Evolutionary conservation across 2,113 vertebrate species (phyloP), one percentile per base, ranked within the genome.

Genomic region (Heteronetta atricapilla): DNA sequence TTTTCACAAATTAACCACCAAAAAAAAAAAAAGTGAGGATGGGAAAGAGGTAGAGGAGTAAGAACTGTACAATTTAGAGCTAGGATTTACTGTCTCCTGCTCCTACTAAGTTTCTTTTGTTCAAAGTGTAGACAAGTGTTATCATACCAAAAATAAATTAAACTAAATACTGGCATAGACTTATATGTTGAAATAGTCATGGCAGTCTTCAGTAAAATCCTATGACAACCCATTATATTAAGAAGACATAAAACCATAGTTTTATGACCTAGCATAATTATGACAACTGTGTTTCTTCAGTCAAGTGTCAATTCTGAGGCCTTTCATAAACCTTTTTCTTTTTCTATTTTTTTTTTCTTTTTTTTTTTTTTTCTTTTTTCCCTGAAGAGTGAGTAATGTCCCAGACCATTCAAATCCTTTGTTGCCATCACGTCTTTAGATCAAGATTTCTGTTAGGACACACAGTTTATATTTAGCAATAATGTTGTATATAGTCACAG

Each of bases 371-470:
- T 50, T 34, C 64, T 42, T 44, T 42, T 12, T 33, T 21, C 74
- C 73, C 31, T 42, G 3, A 81, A 36, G 48, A 85, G 60, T 93
- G 91, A 97, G 94, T 90, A 72, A 93, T 86, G 11, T 83, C 81
- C 38, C 70, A 91, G 62, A 85, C 67, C 87, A 87, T 66, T 76
- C 28, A 96, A 93, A 72, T 82, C 63, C 69, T 88, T 53, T 82
- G 95, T 91, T 95, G 97, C 93, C 84, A 84, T 84, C 94, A 95
- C 44, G 74, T 94, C 88, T 93, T 94, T 31, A 94, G 75, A 97
- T 96, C 82, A 95, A 91, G 93, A 93, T 93, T 97, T 89, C 95
- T 93, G 75, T 97, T 97, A 91, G 92, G 94, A 96, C 90, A 90
- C 50, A 90, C 53, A 88, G 81, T 86, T 94, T 93, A 92, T 95